phyloP scores from a whole-genome alignment of 2,888 invertebrate species.

The Luperina testacea region DNA sequence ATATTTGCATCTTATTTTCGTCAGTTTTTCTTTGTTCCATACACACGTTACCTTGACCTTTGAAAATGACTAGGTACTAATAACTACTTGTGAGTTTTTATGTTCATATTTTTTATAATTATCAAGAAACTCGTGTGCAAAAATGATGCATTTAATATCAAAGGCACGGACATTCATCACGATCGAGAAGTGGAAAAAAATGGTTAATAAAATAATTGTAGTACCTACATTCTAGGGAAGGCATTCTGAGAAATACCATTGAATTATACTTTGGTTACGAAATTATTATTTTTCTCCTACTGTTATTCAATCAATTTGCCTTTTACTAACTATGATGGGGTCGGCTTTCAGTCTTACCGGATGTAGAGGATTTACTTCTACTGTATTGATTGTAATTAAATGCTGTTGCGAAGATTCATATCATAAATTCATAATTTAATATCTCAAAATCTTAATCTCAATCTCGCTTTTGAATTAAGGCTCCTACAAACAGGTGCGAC shows the following conservation, averaged over 20 bases:
- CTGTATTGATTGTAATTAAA: too few species aligned
- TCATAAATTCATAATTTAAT: neutral
- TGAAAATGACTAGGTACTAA: neutral
- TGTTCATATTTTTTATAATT: neutral
- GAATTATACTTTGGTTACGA: neutral
- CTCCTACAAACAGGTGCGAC: too few species aligned
- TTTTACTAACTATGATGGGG: too few species aligned
- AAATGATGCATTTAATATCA: neutral
- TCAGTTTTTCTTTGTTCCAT: neutral
- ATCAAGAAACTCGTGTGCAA: constrained; percentile 17
- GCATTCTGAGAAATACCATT: neutral
- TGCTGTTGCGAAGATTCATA: too few species aligned
- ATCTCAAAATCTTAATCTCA: too few species aligned
- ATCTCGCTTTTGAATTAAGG: too few species aligned
- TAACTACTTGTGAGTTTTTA: neutral
- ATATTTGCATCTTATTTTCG: too few species aligned
- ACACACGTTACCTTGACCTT: neutral
- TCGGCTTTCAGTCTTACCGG: too few species aligned
- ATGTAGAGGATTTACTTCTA: too few species aligned
- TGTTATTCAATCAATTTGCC: too few species aligned
- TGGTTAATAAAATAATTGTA: neutral
- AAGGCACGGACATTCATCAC: constrained; percentile 4
- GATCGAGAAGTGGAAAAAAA: neutral
- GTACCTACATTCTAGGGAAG: neutral
- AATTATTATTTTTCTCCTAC: neutral